Conservation (phyloP, 2,888 invertebrate genomes). For the Polymixis lichenea region DNA sequence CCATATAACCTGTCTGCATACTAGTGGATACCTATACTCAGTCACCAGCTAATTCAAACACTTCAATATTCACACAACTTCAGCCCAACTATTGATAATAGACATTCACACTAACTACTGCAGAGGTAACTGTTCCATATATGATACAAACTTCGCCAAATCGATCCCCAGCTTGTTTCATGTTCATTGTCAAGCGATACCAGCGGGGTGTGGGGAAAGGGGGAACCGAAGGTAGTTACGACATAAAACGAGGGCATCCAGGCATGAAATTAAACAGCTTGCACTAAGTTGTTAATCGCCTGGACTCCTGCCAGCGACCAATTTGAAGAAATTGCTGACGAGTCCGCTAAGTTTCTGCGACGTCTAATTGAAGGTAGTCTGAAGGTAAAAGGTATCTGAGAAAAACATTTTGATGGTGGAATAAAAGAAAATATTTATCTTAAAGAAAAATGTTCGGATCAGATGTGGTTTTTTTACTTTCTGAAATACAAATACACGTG, state of each 20-base stretch:
- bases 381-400: constrained; percentile 27
- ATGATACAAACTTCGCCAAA: constrained; percentile 34
- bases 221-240: constrained; percentile 33
- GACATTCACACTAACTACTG: constrained; percentile 15
- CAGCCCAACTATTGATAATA: constrained; percentile 16
- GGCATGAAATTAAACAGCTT: constrained; percentile 87
- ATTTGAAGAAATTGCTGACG: constrained; percentile 85
- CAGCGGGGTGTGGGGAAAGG: neutral
- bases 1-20: too few species aligned
- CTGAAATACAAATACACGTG: too few species aligned
- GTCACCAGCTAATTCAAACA: neutral
- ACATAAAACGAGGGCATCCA: constrained; percentile 75
- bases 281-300: constrained; percentile 86
- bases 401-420: constrained; percentile 35
- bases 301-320: constrained; percentile 83
- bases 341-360: constrained; percentile 62
- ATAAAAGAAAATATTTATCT: constrained; percentile 20
- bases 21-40: neutral
- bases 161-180: constrained; percentile 47
- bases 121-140: constrained; percentile 8
- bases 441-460: too few species aligned
- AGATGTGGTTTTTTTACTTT: too few species aligned
- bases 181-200: constrained; percentile 57
- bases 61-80: constrained; percentile 25
- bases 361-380: constrained; percentile 63